phyloP scores from a whole-genome alignment of 2,888 invertebrate genomes.

The Cyaniris semiargus region DNA sequence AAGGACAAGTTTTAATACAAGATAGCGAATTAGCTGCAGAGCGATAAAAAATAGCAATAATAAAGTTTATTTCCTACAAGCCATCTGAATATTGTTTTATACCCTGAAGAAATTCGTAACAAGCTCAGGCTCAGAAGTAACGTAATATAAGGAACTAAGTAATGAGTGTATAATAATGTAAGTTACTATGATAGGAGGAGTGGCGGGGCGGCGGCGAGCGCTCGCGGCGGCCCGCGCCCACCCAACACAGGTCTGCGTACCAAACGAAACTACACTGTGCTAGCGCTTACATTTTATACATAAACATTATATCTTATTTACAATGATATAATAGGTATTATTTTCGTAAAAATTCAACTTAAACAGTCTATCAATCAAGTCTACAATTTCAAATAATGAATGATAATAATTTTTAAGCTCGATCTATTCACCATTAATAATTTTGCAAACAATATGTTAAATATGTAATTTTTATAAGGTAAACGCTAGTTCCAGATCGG shows the following conservation, averaged over 20 bases:
- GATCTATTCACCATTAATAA: too few relatives aligned
- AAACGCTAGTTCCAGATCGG: constrained; percentile 17
- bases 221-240: constrained; percentile 69
- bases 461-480: too few relatives aligned
- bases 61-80: neutral
- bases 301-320: neutral
- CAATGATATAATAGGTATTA: neutral
- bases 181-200: constrained; percentile 69
- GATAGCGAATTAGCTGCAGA: neutral
- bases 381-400: too few relatives aligned
- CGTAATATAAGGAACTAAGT: neutral
- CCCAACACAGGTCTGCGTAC: constrained; percentile 75
- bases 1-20: neutral
- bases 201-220: constrained; percentile 67
- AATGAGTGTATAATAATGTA: constrained; percentile 40
- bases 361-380: too few relatives aligned
- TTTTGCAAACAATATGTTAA: too few relatives aligned
- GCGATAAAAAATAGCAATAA: neutral
- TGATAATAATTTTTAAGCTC: too few relatives aligned
- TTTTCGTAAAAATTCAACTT: too few relatives aligned
- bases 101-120: too few relatives aligned
- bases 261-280: constrained; percentile 55
- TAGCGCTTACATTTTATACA: neutral
- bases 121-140: neutral
- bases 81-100: too few relatives aligned